These are phyloP conservation scores for Urocitellus parryii DNA, from an alignment of 2,113 vertebrate genomes.

Conservation along the genomic window DNA sequence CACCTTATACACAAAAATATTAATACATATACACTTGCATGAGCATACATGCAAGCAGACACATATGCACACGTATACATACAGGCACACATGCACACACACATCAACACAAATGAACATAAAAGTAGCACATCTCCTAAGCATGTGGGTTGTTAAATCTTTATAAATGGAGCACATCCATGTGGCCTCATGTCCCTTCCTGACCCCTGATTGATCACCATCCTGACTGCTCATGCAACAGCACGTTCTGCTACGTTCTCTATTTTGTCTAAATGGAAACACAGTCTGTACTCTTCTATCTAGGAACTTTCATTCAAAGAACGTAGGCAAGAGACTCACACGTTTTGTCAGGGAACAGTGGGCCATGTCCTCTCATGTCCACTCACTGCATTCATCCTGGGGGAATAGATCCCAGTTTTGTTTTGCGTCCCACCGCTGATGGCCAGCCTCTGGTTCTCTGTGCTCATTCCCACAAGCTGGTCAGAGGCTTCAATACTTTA, in stretches of 20 bases:
- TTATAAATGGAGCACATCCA: too few species aligned
- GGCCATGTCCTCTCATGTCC: background rate
- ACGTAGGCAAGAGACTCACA: background rate
- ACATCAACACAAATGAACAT: too few species aligned
- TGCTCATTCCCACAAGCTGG: rapidly evolving
- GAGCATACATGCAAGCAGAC: too few species aligned
- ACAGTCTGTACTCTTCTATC: background rate
- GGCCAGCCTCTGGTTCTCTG: too few species aligned
- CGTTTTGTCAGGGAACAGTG: rapidly evolving
- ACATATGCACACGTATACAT: too few species aligned
- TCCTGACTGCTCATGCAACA: background rate
- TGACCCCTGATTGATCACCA: rapidly evolving
- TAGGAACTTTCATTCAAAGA: background rate
- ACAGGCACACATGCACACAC: too few species aligned
- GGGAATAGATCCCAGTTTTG: rapidly evolving
- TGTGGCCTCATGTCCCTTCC: background rate
- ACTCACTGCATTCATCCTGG: background rate
- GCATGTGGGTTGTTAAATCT: too few species aligned
- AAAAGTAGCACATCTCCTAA: too few species aligned
- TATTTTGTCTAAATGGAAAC: too few species aligned
- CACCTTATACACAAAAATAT: too few species aligned
- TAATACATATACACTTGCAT: too few species aligned
- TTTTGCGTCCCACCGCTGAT: rapidly evolving
- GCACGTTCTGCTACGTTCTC: background rate
- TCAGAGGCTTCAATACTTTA: rapidly evolving